A percentile compares a stretch with the other conserved stretches of the same genome.
These are phyloP conservation scores for Urosaurus nigricauda DNA, from an alignment of 2,797 vertebrate species.

Conservation along the genomic window DNA sequence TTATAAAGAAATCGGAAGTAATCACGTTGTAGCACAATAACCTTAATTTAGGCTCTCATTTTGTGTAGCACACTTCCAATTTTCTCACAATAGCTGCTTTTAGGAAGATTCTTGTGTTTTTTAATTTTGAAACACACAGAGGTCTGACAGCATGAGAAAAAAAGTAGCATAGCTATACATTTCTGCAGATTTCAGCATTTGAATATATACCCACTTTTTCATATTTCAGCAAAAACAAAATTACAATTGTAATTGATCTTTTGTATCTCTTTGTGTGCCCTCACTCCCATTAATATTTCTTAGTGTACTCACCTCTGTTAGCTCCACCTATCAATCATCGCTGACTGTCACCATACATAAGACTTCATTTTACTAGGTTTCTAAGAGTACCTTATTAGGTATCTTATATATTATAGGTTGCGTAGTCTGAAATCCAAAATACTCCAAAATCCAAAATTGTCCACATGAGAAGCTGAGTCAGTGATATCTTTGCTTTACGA, in stretches of 20 bases:
- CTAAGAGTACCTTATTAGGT: too few relatives aligned
- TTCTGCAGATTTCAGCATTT: background rate
- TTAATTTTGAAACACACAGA: background rate
- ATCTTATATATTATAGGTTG: too few relatives aligned
- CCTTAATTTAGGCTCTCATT: conserved; percentile 1
- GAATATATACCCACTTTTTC: background rate
- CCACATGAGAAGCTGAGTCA: too few relatives aligned
- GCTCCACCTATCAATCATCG: background rate
- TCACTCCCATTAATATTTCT: background rate
- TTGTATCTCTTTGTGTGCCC: background rate
- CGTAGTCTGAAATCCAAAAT: too few relatives aligned
- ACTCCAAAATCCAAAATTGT: too few relatives aligned
- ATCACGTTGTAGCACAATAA: background rate
- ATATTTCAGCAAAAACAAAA: background rate
- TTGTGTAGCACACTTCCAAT: background rate
- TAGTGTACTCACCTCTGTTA: background rate
- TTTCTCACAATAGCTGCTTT: background rate
- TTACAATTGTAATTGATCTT: background rate
- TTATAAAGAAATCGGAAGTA: background rate
- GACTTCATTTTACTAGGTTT: background rate
- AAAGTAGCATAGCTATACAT: background rate
- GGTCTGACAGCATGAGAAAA: background rate
- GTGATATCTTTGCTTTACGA: too few relatives aligned
- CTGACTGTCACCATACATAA: too few relatives aligned
- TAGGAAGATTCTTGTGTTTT: background rate